Conservation (phyloP, 2,797 vertebrate species). For the Falco cherrug region DNA sequence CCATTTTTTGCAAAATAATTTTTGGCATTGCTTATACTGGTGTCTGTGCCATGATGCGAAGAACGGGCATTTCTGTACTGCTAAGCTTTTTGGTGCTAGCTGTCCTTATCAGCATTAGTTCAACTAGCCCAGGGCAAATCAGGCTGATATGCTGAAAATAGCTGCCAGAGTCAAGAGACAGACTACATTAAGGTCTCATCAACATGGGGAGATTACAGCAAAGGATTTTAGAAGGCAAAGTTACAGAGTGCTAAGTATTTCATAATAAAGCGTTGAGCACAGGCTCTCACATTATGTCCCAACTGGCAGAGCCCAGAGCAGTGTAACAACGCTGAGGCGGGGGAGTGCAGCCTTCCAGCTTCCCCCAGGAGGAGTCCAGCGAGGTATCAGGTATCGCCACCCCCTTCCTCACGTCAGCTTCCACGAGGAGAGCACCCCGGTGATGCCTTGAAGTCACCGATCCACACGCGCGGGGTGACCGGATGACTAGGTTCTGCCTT, state of each 20-base stretch:
- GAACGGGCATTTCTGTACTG: neutral
- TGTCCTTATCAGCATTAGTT: neutral
- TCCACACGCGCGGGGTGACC: rapidly evolving
- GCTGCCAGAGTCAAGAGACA: neutral
- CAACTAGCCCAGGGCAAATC: neutral
- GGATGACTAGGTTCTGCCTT: neutral
- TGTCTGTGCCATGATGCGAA: rapidly evolving
- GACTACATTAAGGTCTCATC: neutral
- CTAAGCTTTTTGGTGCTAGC: neutral
- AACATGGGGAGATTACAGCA: neutral
- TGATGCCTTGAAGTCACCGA: too few species aligned
- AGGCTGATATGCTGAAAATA: slow-evolving; percentile 33
- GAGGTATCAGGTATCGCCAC: neutral
- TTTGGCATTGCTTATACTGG: neutral
- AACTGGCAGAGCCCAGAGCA: neutral
- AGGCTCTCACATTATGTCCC: neutral
- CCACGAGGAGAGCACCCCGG: neutral
- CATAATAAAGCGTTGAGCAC: neutral
- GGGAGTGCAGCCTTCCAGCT: neutral
- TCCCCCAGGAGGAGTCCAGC: neutral
- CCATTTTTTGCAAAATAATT: neutral
- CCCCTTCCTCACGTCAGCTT: neutral
- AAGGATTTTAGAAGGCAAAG: neutral
- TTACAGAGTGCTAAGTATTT: neutral
- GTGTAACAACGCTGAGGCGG: neutral